Percentiles rank a stretch among this genome's conserved stretches.
Conservation (phyloP, 2,888 invertebrate species). For the Polyommatus icarus region DNA sequence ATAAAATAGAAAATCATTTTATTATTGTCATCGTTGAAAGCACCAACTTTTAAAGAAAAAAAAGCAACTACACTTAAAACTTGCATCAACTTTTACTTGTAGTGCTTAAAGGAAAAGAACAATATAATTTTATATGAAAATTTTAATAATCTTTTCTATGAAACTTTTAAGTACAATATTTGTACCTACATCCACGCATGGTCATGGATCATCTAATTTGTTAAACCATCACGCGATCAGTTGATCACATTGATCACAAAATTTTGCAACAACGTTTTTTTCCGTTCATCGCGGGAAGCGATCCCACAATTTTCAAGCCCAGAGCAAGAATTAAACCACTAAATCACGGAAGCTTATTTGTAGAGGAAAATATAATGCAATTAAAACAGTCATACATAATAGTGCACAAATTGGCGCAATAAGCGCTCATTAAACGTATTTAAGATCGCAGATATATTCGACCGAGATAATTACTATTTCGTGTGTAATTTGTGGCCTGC, state of each 20-base stretch:
- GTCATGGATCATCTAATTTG: not conserved
- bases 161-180: not conserved
- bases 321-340: not conserved
- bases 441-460: conserved; percentile 39
- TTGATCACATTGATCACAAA: no score
- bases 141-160: not conserved
- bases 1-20: not conserved
- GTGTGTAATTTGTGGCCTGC: conserved; percentile 29
- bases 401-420: conserved; percentile 41
- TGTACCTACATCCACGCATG: not conserved
- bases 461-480: conserved; percentile 37
- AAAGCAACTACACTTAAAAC: not conserved
- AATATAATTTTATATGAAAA: not conserved
- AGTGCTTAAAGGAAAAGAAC: not conserved
- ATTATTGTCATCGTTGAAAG: not conserved
- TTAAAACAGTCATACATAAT: conserved; percentile 39
- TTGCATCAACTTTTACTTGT: not conserved
- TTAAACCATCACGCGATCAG: not conserved
- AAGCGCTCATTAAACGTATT: conserved; percentile 41
- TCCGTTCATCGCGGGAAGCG: not conserved
- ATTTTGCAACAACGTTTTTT: no score
- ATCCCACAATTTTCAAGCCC: not conserved
- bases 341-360: not conserved
- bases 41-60: not conserved
- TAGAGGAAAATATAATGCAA: conserved; percentile 35